These are phyloP conservation scores for Lacerta agilis DNA, from an alignment of 2,797 vertebrate species.

Conservation along the genomic window DNA sequence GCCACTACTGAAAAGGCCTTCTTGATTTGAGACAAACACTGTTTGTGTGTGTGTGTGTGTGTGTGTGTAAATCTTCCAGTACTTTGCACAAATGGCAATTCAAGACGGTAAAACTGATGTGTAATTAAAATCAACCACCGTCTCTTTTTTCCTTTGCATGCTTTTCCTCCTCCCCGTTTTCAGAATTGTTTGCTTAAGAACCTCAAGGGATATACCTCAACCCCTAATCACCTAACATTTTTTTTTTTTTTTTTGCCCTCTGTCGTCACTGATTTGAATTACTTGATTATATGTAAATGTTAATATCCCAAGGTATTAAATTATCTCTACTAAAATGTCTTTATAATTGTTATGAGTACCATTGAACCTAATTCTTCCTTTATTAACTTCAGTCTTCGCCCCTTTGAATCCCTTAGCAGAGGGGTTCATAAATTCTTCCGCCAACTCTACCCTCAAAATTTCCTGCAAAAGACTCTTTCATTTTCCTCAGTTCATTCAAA, in stretches of 20 bases:
- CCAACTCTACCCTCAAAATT: background rate
- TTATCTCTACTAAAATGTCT: background rate
- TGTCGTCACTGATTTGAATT: background rate
- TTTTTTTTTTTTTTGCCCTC: too few species aligned
- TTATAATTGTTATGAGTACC: background rate
- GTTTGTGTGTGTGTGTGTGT: too few species aligned
- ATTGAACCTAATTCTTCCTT: background rate
- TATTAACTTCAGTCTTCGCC: background rate
- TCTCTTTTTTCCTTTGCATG: background rate
- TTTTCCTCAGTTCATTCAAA: background rate
- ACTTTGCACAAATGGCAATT: background rate
- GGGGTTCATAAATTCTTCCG: background rate
- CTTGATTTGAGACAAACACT: too few species aligned
- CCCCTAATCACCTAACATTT: background rate
- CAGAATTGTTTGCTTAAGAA: background rate
- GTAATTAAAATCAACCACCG: background rate
- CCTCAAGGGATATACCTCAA: background rate
- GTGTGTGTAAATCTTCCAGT: background rate
- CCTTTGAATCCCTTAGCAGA: background rate
- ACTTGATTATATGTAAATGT: background rate
- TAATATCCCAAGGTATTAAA: background rate
- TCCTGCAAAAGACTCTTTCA: background rate
- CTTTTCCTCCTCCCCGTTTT: background rate
- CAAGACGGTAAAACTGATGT: background rate
- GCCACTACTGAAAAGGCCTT: too few species aligned